Evolutionary conservation across 2,113 vertebrate species (phyloP).

Genomic region (Acrocephalus kingi): DNA sequence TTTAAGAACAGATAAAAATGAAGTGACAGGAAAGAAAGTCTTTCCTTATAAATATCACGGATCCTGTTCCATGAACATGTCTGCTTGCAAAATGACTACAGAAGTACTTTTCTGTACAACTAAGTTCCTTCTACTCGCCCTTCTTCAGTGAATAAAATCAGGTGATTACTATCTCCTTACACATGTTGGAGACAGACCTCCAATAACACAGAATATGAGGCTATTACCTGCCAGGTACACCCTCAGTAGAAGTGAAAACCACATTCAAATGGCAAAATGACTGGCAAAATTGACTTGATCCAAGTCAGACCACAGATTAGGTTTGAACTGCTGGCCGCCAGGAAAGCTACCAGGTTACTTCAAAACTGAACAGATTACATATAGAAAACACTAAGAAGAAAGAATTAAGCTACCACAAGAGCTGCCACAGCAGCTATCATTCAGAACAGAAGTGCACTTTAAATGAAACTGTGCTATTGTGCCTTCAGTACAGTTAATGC

Average conservation of each 20-base stretch:
- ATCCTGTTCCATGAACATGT: not conserved
- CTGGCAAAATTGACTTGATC: not conserved
- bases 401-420: not conserved
- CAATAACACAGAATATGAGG: not conserved
- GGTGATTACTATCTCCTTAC: not conserved
- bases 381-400: not conserved
- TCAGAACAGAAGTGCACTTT: not conserved
- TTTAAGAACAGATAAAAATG: not conserved
- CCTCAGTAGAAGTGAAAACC: not conserved
- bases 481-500: constrained; percentile 4
- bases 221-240: not conserved
- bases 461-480: not conserved
- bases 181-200: not conserved
- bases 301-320: not conserved
- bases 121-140: not conserved
- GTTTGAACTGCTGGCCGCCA: not conserved
- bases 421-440: not conserved
- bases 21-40: not conserved
- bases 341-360: not conserved
- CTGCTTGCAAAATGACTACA: not conserved
- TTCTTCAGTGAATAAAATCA: not conserved
- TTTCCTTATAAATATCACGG: not conserved
- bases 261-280: not conserved
- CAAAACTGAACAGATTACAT: not conserved
- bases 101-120: not conserved